Percentiles rank a stretch among this genome's conserved stretches.
Evolutionary conservation across 2,113 vertebrate species (phyloP).

Genomic region (Pristiophorus japonicus): DNA sequence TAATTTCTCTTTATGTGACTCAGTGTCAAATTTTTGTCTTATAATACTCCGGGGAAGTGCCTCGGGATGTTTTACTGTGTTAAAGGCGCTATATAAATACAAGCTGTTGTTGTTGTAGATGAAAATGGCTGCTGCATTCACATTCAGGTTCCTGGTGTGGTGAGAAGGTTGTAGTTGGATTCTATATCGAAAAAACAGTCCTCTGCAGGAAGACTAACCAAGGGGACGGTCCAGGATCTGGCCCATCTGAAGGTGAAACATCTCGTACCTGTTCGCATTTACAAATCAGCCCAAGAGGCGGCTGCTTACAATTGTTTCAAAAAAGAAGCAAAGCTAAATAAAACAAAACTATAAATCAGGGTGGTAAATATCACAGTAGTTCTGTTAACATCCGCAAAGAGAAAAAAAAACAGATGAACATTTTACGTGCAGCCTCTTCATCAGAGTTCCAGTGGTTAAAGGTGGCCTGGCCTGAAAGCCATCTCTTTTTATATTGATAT

Average conservation of each 20-base stretch:
- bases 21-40: too few relatives aligned
- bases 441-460: not conserved
- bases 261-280: not conserved
- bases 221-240: not conserved
- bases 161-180: too few relatives aligned
- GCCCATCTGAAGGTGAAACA: too few relatives aligned
- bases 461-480: not conserved
- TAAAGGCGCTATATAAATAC: too few relatives aligned
- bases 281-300: not conserved
- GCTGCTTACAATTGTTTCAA: not conserved
- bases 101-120: too few relatives aligned
- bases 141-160: too few relatives aligned
- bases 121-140: too few relatives aligned
- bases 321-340: not conserved
- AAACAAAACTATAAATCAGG: not conserved
- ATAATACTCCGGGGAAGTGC: too few relatives aligned
- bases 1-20: too few relatives aligned
- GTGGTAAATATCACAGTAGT: not conserved
- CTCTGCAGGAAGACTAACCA: not conserved
- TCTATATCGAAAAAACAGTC: not conserved
- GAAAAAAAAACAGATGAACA: not conserved
- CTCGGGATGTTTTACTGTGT: too few relatives aligned
- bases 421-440: not conserved
- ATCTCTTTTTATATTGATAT: not conserved
- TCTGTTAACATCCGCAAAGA: not conserved